Conservation (phyloP, 1,140 invertebrate species). For the Drosophila sp. region DNA sequence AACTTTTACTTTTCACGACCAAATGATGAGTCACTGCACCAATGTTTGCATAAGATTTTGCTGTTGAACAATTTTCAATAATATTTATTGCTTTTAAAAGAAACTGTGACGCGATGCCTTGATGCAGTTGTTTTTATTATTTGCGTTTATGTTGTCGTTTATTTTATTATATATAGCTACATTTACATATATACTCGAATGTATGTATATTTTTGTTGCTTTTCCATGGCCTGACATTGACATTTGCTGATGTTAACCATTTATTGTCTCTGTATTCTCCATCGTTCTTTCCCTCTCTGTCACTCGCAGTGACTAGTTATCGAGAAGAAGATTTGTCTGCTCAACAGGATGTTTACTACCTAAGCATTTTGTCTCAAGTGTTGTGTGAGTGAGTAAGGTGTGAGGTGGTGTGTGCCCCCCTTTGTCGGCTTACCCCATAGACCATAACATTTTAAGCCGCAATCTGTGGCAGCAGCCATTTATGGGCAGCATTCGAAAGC, state of each 20-base stretch:
- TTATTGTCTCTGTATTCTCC: slow-evolving; percentile 23
- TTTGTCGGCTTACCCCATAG: slow-evolving; percentile 65
- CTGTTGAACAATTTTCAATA: slow-evolving; percentile 19
- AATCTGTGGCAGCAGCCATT: slow-evolving; percentile 55
- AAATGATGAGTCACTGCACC: neutral
- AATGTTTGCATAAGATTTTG: slow-evolving; percentile 11
- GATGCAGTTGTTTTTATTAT: slow-evolving; percentile 47
- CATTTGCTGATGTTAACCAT: slow-evolving; percentile 67
- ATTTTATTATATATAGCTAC: slow-evolving; percentile 17
- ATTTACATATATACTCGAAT: neutral
- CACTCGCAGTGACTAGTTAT: neutral
- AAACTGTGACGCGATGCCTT: slow-evolving; percentile 45
- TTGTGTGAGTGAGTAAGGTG: neutral
- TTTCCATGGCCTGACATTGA: slow-evolving; percentile 73
- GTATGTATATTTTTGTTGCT: slow-evolving; percentile 48
- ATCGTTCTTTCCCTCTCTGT: neutral
- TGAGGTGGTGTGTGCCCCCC: neutral
- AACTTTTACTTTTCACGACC: slow-evolving; percentile 13
- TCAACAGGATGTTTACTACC: slow-evolving; percentile 11
- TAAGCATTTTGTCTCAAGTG: slow-evolving; percentile 60
- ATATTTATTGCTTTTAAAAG: slow-evolving; percentile 19
- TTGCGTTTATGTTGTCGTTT: slow-evolving; percentile 21
- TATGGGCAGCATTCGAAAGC: slow-evolving; percentile 23
- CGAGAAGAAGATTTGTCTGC: slow-evolving; percentile 7
- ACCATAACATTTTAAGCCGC: slow-evolving; percentile 57